Conservation (phyloP, 2,113 vertebrate species). For the Odocoileus hemionus region DNA sequence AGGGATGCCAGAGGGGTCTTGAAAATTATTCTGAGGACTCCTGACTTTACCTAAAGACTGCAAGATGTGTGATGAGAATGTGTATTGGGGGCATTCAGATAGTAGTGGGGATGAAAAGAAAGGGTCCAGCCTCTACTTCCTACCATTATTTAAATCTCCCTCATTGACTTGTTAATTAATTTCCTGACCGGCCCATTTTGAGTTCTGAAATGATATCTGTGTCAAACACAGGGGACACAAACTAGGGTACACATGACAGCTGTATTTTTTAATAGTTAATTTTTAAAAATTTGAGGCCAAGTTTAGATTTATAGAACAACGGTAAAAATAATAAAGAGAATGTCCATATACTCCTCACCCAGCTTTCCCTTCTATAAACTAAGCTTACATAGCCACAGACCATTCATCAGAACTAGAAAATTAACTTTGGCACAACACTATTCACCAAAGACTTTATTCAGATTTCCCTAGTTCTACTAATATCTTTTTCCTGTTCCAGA, state of each 20-base stretch:
- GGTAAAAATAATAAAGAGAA: background rate
- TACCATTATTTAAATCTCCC: background rate
- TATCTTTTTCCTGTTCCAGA: background rate
- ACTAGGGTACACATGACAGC: background rate
- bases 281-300: background rate
- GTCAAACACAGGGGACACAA: background rate
- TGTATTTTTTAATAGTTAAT: background rate
- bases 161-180: background rate
- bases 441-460: background rate
- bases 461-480: background rate
- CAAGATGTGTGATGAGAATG: background rate
- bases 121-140: background rate
- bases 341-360: background rate
- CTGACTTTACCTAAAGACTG: background rate
- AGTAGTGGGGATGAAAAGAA: background rate
- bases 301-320: background rate
- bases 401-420: conserved; percentile 5
- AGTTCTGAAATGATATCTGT: background rate
- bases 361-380: background rate
- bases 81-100: background rate
- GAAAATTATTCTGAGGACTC: background rate
- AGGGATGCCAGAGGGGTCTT: background rate
- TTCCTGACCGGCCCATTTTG: background rate
- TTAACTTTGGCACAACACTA: background rate
- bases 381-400: background rate